Conservation (phyloP, 2,888 invertebrate species). For the Lissonota sp. region DNA sequence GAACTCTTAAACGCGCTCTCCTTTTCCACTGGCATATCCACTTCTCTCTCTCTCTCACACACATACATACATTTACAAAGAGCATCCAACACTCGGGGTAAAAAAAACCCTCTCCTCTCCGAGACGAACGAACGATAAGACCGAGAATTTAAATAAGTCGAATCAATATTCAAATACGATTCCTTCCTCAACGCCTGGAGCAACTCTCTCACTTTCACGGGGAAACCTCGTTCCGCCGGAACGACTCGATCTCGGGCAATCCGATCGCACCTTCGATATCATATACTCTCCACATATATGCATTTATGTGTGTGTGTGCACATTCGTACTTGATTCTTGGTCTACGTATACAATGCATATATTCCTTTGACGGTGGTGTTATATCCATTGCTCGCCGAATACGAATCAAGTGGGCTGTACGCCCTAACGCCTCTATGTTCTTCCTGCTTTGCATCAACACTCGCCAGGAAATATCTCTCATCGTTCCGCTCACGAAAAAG, state of each 20-base stretch:
- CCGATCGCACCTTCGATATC: constrained; percentile 69
- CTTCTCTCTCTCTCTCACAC: not conserved
- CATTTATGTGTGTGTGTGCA: constrained; percentile 10
- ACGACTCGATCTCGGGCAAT: constrained; percentile 74
- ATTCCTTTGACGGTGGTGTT: constrained; percentile 50
- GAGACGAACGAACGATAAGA: constrained; percentile 73
- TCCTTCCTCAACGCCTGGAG: constrained; percentile 67
- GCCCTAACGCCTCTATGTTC: constrained; percentile 20
- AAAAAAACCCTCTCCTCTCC: constrained; percentile 8
- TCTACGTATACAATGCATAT: constrained; percentile 25
- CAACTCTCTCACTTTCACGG: constrained; percentile 72
- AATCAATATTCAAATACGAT: constrained; percentile 83
- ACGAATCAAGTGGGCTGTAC: constrained; percentile 42
- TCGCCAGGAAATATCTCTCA: constrained; percentile 14
- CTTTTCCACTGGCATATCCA: constrained; percentile 43
- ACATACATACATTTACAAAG: constrained; percentile 4
- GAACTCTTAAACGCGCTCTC: constrained; percentile 51
- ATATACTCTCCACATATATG: constrained; percentile 39
- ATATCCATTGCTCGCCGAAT: constrained; percentile 45
- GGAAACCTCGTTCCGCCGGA: constrained; percentile 65
- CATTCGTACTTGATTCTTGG: constrained; percentile 24
- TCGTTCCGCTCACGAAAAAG: constrained; percentile 24
- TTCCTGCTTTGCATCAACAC: constrained; percentile 41
- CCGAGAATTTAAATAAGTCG: constrained; percentile 82
- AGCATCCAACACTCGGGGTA: constrained; percentile 14